A percentile compares a stretch with the other conserved stretches of the same genome.
These are phyloP conservation scores for Myotis brandtii DNA, from an alignment of 2,113 vertebrate genomes.

Conservation along the genomic window DNA sequence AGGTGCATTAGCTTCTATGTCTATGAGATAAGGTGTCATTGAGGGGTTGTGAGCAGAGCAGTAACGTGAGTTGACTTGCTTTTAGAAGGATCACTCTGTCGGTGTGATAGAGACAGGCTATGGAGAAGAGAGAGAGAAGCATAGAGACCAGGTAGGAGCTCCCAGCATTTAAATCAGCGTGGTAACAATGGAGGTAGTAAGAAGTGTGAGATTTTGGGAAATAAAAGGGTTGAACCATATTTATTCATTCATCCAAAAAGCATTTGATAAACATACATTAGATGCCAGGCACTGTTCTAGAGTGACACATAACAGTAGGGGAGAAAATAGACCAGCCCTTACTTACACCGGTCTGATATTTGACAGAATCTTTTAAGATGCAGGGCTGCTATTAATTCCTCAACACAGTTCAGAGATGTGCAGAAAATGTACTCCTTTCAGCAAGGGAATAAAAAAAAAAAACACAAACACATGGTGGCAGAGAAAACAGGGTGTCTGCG, in stretches of 20 bases:
- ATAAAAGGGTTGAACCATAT: not conserved
- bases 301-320: not conserved
- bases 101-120: not conserved
- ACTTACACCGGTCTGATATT: not conserved
- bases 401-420: not conserved
- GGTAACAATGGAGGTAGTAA: not conserved
- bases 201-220: not conserved
- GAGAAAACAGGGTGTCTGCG: slow-evolving; percentile 24
- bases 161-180: not conserved
- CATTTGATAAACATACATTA: not conserved
- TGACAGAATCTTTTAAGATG: not conserved
- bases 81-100: not conserved
- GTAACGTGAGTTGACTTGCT: not conserved
- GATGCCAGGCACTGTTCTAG: not conserved
- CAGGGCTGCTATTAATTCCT: not conserved
- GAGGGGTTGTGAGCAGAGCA: not conserved
- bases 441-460: not conserved
- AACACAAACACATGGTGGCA: not conserved
- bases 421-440: not conserved
- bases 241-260: not conserved
- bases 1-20: not conserved
- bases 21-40: not conserved
- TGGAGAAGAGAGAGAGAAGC: not conserved
- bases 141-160: not conserved
- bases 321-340: not conserved